Conservation (phyloP, 2,113 vertebrate species). For the Misgurnus anguillicaudatus region DNA sequence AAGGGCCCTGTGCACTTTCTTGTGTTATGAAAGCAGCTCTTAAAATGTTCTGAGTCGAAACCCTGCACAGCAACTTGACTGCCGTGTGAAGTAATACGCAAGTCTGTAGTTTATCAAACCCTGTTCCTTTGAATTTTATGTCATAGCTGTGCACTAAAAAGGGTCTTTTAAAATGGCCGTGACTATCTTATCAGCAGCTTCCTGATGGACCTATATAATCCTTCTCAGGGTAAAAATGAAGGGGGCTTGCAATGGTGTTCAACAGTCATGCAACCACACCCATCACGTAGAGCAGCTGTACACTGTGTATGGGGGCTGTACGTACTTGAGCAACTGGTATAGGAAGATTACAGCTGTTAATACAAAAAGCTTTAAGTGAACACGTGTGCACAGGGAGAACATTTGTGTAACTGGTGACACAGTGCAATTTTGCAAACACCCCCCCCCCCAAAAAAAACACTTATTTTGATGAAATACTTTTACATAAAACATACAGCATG, state of each 20-base stretch:
- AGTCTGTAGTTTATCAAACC: not conserved
- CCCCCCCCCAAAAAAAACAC: not conserved
- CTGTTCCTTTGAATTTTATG: not conserved
- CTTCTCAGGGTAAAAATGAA: not conserved
- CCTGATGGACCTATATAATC: conserved; percentile 34
- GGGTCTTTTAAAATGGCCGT: not conserved
- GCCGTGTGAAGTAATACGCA: too few species aligned
- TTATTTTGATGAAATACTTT: not conserved
- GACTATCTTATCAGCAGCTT: conserved; percentile 45
- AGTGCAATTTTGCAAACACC: not conserved
- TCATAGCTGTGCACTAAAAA: not conserved
- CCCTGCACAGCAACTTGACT: too few species aligned
- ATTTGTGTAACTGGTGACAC: not conserved
- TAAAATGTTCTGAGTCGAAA: not conserved
- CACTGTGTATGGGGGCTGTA: not conserved
- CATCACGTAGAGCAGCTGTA: conserved; percentile 4
- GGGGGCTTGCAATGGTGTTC: not conserved
- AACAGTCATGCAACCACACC: not conserved
- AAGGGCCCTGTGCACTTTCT: not conserved
- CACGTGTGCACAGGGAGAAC: not conserved
- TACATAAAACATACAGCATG: not conserved
- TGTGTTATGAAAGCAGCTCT: not conserved
- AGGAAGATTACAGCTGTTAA: conserved; percentile 13
- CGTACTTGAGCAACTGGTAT: not conserved
- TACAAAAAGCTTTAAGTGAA: not conserved